Percentiles rank a stretch among this genome's conserved stretches.
phyloP scores from a whole-genome alignment of 2,113 vertebrate genomes.

The Scartelaos histophorus region DNA sequence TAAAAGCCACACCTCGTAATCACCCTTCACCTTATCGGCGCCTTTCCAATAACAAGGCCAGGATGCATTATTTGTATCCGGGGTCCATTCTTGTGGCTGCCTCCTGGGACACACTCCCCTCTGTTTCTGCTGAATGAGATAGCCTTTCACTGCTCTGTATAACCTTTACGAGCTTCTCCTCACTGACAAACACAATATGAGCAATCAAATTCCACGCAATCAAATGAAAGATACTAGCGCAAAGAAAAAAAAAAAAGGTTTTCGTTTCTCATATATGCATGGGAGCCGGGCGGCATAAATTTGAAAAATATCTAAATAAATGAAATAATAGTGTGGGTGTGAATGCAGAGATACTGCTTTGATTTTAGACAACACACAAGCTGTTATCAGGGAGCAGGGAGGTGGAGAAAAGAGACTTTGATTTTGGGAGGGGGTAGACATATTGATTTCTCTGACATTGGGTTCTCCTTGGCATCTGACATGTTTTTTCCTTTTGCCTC shows the following conservation, averaged over 20 bases:
- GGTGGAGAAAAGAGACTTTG: slow-evolving; percentile 38
- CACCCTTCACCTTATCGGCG: slow-evolving; percentile 55
- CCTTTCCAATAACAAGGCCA: slow-evolving; percentile 59
- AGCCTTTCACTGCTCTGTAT: slow-evolving; percentile 57
- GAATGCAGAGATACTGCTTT: slow-evolving; percentile 38
- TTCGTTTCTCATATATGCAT: slow-evolving; percentile 11
- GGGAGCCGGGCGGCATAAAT: slow-evolving; percentile 1
- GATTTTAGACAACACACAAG: slow-evolving; percentile 38
- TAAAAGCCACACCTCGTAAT: slow-evolving; percentile 57
- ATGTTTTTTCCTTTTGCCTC: slow-evolving; percentile 55
- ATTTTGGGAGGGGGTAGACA: slow-evolving; percentile 56
- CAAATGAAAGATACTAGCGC: slow-evolving; percentile 45
- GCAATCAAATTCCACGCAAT: slow-evolving; percentile 51
- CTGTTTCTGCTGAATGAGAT: slow-evolving; percentile 56
- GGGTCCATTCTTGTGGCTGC: slow-evolving; percentile 45
- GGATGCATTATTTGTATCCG: slow-evolving; percentile 65
- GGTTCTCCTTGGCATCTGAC: slow-evolving; percentile 63
- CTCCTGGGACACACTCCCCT: slow-evolving; percentile 54
- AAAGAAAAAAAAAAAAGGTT: slow-evolving; percentile 35
- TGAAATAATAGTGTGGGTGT: slow-evolving; percentile 17
- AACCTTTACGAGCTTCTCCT: slow-evolving; percentile 59
- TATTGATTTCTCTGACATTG: slow-evolving; percentile 72
- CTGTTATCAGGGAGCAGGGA: slow-evolving; percentile 50
- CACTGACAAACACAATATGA: slow-evolving; percentile 46
- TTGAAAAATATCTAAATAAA: slow-evolving; percentile 28